A percentile compares a stretch with the other conserved stretches of the same genome.
Evolutionary conservation across 2,888 invertebrate genomes (phyloP).

Genomic region (Archips crataeganus): DNA sequence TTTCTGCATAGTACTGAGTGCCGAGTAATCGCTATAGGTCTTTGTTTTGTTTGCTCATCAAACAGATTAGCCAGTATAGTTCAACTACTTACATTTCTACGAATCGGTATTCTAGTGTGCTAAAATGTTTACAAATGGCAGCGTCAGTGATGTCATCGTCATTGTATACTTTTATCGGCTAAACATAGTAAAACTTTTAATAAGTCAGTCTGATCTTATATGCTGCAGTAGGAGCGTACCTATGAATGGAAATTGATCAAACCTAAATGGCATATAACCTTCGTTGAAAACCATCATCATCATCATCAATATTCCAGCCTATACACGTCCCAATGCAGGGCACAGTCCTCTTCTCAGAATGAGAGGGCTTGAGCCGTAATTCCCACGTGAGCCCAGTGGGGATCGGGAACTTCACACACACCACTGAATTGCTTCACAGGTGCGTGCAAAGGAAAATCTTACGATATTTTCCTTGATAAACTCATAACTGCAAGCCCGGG

Average conservation of each 20-base stretch:
- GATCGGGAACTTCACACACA: too few relatives aligned
- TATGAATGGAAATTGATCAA: background rate
- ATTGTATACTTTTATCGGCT: background rate
- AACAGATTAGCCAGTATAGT: constrained; percentile 50
- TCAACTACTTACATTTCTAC: constrained; percentile 15
- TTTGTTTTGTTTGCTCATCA: constrained; percentile 50
- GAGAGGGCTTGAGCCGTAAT: too few relatives aligned
- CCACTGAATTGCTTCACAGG: too few relatives aligned
- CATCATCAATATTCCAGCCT: too few relatives aligned
- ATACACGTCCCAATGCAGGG: too few relatives aligned
- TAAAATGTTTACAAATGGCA: constrained; percentile 8
- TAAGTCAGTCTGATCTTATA: background rate
- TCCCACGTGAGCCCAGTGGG: too few relatives aligned
- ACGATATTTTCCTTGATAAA: too few relatives aligned
- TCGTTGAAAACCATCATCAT: too few relatives aligned
- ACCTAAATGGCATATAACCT: too few relatives aligned
- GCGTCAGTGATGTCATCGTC: background rate
- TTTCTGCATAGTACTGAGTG: background rate
- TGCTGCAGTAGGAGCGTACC: background rate
- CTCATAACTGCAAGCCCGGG: too few relatives aligned
- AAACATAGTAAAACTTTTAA: background rate
- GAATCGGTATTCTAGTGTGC: constrained; percentile 13
- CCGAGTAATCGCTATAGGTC: constrained; percentile 31
- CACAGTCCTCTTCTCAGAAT: too few relatives aligned
- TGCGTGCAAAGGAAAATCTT: too few relatives aligned